A percentile compares a stretch with the other conserved stretches of the same genome.
Evolutionary conservation across 2,113 vertebrate species (phyloP).

Genomic region (Holacanthus passer): DNA sequence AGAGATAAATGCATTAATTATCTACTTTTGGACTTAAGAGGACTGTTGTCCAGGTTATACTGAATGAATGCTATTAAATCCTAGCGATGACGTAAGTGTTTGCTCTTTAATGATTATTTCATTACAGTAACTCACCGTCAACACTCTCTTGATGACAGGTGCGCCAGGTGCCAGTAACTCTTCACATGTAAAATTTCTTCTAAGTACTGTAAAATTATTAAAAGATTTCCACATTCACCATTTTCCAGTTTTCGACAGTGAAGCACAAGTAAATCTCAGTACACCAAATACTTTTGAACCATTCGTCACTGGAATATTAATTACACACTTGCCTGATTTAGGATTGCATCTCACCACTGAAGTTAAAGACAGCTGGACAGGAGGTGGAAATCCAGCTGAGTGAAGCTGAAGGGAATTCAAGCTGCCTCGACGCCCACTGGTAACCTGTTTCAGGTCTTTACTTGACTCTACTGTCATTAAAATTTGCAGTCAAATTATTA

Average conservation of each 20-base stretch:
- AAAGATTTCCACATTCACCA: background rate
- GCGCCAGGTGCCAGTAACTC: slow-evolving; percentile 88
- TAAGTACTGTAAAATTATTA: slow-evolving; percentile 83
- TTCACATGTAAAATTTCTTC: slow-evolving; percentile 84
- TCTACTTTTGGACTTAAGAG: background rate
- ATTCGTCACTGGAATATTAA: background rate
- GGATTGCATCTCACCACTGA: slow-evolving; percentile 85
- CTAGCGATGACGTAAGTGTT: background rate
- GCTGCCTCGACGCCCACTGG: slow-evolving; percentile 79
- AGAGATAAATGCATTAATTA: background rate
- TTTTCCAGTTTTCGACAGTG: background rate
- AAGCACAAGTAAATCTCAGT: background rate
- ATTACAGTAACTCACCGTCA: slow-evolving; percentile 85
- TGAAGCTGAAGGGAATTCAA: slow-evolving; percentile 80
- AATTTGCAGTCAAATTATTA: background rate
- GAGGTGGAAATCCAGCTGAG: slow-evolving; percentile 69
- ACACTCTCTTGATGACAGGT: slow-evolving; percentile 86
- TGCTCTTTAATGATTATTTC: background rate
- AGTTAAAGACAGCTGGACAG: slow-evolving; percentile 63
- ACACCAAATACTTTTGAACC: background rate
- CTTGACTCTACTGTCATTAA: slow-evolving; percentile 75
- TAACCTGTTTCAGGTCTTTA: slow-evolving; percentile 82
- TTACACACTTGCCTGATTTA: slow-evolving; percentile 86
- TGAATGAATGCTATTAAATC: background rate
- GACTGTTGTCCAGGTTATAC: background rate